Evolutionary conservation across 2,113 vertebrate genomes (phyloP).

Genomic region (Charina bottae): DNA sequence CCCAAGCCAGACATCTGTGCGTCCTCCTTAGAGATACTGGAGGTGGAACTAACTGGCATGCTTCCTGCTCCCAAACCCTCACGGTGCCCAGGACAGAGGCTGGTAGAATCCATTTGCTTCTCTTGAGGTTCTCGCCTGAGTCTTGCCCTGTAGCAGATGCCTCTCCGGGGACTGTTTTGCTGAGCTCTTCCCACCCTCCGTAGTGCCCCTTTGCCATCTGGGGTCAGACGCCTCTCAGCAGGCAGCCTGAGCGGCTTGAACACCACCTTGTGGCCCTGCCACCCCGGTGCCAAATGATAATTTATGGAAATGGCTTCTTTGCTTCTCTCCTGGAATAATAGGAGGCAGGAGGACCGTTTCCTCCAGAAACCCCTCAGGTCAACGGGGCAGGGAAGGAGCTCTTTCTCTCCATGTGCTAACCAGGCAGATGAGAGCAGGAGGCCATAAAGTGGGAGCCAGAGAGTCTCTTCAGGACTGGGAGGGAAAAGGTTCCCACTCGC

Average conservation of each 20-base stretch:
- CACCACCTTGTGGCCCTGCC: constrained; percentile 13
- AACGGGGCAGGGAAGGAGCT: constrained; percentile 42
- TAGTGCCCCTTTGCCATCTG: neutral
- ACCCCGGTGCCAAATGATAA: neutral
- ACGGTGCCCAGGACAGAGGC: neutral
- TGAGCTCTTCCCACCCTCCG: neutral
- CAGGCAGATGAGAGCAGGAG: neutral
- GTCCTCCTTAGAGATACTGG: neutral
- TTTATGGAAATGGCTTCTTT: constrained; percentile 33
- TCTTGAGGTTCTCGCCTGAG: neutral
- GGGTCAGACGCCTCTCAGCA: constrained; percentile 15
- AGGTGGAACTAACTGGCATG: too few species aligned
- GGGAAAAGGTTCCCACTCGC: neutral
- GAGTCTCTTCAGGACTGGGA: too few species aligned
- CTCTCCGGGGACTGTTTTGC: neutral
- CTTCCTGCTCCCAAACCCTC: neutral
- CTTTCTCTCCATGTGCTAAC: neutral
- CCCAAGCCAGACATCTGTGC: neutral
- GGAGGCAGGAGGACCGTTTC: constrained; percentile 31
- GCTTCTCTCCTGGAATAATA: neutral
- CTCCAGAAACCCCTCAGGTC: neutral
- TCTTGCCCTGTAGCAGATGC: neutral
- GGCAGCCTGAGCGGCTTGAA: neutral
- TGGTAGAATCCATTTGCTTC: neutral
- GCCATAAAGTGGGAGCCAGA: too few species aligned